These are phyloP conservation scores for Mesocricetus auratus DNA, from an alignment of 2,113 vertebrate species.

Conservation along the genomic window DNA sequence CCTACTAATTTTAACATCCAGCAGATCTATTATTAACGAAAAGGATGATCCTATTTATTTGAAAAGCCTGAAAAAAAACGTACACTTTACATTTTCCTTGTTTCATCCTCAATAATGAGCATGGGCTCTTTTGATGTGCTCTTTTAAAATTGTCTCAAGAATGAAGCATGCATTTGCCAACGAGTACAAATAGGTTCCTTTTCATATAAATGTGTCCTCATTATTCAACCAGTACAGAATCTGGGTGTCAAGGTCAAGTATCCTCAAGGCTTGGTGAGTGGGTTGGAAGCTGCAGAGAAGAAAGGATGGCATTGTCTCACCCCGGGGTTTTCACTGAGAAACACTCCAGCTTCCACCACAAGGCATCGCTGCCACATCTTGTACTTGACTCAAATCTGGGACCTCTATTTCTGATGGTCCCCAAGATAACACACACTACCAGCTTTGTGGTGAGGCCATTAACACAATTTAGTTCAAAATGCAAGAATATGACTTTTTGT, in stretches of 20 bases:
- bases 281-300: neutral
- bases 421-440: neutral
- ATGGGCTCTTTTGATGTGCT: neutral
- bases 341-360: neutral
- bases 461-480: slow-evolving; percentile 25
- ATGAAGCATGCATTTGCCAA: neutral
- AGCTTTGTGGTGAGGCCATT: neutral
- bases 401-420: neutral
- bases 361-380: neutral
- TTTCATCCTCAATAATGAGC: neutral
- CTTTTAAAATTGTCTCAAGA: slow-evolving; percentile 8
- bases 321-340: neutral
- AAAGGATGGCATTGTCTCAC: neutral
- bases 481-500: neutral
- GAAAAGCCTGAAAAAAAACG: neutral
- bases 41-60: neutral
- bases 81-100: neutral
- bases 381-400: neutral
- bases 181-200: neutral
- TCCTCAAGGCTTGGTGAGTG: neutral
- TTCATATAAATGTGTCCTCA: neutral
- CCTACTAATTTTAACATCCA: neutral
- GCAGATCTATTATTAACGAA: neutral
- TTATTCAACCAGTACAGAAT: neutral
- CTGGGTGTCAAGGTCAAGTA: neutral